phyloP scores from a whole-genome alignment of 2,113 vertebrate genomes.

The Podarcis cretensis region DNA sequence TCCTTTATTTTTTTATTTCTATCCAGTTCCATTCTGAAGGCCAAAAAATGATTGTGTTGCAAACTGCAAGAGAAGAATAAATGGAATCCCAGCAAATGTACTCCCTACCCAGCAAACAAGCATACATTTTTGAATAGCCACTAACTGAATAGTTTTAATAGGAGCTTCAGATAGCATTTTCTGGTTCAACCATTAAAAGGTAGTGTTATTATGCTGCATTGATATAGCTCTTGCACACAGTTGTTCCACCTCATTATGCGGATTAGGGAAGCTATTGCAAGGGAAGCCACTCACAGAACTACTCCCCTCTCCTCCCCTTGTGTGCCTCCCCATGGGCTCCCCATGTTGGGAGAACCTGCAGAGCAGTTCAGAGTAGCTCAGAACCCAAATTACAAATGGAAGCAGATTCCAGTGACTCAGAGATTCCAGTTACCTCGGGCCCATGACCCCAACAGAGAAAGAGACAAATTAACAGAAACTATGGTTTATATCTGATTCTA shows the following conservation, averaged over 20 bases:
- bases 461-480: background rate
- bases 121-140: background rate
- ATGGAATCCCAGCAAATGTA: background rate
- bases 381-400: too few relatives aligned
- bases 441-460: too few relatives aligned
- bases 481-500: constrained; percentile 54
- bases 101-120: background rate
- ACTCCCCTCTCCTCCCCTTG: too few relatives aligned
- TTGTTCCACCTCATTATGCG: background rate
- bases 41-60: background rate
- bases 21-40: background rate
- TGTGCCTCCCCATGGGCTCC: too few relatives aligned
- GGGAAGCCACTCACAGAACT: too few relatives aligned
- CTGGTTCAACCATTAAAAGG: too few relatives aligned
- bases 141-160: background rate
- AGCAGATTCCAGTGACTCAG: too few relatives aligned
- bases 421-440: too few relatives aligned
- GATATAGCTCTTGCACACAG: background rate
- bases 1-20: background rate
- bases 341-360: too few relatives aligned
- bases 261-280: background rate
- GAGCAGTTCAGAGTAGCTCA: background rate
- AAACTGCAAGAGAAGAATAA: background rate
- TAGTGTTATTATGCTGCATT: background rate
- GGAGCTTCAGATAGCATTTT: background rate